Conservation (phyloP, 2,888 invertebrate species). For the Ophion slaviceki region DNA sequence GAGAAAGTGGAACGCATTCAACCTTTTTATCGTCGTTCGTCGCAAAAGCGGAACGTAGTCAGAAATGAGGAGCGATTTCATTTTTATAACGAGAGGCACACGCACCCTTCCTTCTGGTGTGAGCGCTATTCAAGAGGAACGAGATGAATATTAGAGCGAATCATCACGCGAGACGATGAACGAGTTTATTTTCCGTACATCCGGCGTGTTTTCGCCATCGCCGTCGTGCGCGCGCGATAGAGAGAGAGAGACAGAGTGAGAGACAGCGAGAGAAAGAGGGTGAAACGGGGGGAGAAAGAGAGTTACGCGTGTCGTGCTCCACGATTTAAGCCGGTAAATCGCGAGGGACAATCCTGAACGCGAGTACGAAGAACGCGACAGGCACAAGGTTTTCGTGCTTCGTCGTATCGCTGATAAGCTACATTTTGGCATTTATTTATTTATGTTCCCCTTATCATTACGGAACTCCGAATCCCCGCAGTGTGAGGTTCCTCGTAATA, state of each 20-base stretch:
- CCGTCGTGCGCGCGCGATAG: background rate
- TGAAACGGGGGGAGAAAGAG: background rate
- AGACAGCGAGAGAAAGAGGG: background rate
- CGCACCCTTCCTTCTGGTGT: background rate
- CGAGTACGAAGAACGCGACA: slow-evolving; percentile 22
- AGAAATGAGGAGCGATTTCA: background rate
- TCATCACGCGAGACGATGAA: slow-evolving; percentile 43
- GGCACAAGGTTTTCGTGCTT: slow-evolving; percentile 27
- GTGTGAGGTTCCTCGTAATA: slow-evolving; percentile 49
- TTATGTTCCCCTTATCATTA: slow-evolving; percentile 15
- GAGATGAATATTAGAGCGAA: slow-evolving; percentile 59
- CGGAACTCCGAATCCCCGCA: slow-evolving; percentile 22
- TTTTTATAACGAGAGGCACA: slow-evolving; percentile 46
- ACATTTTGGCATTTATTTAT: slow-evolving; percentile 61
- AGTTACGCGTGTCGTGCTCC: slow-evolving; percentile 17
- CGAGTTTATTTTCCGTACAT: background rate
- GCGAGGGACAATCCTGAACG: slow-evolving; percentile 18
- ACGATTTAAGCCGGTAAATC: slow-evolving; percentile 45
- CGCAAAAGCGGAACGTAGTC: slow-evolving; percentile 35
- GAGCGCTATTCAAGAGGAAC: slow-evolving; percentile 16
- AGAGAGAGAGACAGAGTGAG: background rate
- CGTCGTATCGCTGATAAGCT: slow-evolving; percentile 33
- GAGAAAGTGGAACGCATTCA: too few relatives aligned
- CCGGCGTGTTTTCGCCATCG: slow-evolving; percentile 19
- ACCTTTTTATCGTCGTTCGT: slow-evolving; percentile 54